Base-by-base conservation (phyloP, 92 coral and sea anemone genomes). In the Diadumene lineata region DNA sequence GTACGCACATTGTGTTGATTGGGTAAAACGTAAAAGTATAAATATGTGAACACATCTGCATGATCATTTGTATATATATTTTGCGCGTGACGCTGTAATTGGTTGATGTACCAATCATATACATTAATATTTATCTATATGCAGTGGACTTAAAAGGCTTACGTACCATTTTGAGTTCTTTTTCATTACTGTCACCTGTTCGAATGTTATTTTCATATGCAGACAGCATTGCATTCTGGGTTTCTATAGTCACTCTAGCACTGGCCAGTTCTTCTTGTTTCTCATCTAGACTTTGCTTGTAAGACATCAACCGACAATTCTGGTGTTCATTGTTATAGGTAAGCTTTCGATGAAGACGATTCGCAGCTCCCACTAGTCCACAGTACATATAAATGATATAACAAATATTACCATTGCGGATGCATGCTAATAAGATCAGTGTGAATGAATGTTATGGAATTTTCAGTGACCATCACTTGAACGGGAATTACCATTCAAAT, bases 271-370 rank as follows among this genome's bases (percentile, higher is more conserved):
- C 96, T 43, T 81, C 75, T 72, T 76, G 90, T 34, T 73, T 74
- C 3, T 81, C 73, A 53, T 88, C 93, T 28, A 92, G 70, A 44
- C 86, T 81, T 43, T 60, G 80, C 73, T 81, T 86, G 82, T 69
- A 68, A 25, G 96, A 66, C 50, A 75, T 61, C 62, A 94, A 31
- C 73, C 84, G 38, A 63, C 98, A 94, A 31, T 91, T 88, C 72
- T 92, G 98, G 70, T 94, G 98, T 60, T 88, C 89, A 63, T 91
- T 94, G 15, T 84, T 89, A 75, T 88, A 94, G 72, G 77, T 76
- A 38, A 94, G 78, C 62, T 92, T 94, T 75, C 77, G 89, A 73
- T 94, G 97, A 24, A 94, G 87, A 56, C 86, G 88, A 23, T 79
- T 53, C 44, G 94, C 97, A 30, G 87, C 86, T 3, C 78, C 74